These are phyloP conservation scores for Drosophila gaucha DNA, from an alignment of 2,888 invertebrate species.

Conservation along the genomic window DNA sequence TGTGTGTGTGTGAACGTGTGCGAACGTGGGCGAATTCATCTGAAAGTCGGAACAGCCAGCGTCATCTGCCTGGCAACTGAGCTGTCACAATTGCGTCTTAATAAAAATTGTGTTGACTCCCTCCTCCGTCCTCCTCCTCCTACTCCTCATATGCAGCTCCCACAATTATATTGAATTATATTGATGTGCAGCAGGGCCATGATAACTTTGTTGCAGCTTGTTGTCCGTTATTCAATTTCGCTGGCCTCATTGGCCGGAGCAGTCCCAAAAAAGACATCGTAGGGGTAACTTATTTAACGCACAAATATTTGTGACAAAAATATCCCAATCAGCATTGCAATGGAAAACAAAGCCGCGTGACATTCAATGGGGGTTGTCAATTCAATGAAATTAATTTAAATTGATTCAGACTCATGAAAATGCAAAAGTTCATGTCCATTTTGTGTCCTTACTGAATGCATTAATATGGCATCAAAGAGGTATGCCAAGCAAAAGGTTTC, in stretches of 20 bases:
- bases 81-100: slow-evolving; percentile 57
- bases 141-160: neutral
- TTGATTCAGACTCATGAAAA: no score
- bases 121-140: neutral
- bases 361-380: no score
- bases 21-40: slow-evolving; percentile 3
- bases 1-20: slow-evolving; percentile 1
- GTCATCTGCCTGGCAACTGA: slow-evolving; percentile 30
- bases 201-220: slow-evolving; percentile 38
- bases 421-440: no score
- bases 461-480: no score
- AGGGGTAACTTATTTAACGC: no score
- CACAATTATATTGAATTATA: slow-evolving; percentile 26
- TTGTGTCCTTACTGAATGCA: no score
- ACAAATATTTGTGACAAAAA: no score
- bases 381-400: no score
- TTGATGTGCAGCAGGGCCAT: slow-evolving; percentile 24
- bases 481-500: no score
- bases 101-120: slow-evolving; percentile 53
- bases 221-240: slow-evolving; percentile 21
- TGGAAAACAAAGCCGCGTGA: no score
- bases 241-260: neutral
- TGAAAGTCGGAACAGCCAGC: slow-evolving; percentile 13
- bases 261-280: neutral
- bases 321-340: no score